Evolutionary conservation across 2,113 vertebrate genomes (phyloP).

Genomic region (Potamarius usumacintae): DNA sequence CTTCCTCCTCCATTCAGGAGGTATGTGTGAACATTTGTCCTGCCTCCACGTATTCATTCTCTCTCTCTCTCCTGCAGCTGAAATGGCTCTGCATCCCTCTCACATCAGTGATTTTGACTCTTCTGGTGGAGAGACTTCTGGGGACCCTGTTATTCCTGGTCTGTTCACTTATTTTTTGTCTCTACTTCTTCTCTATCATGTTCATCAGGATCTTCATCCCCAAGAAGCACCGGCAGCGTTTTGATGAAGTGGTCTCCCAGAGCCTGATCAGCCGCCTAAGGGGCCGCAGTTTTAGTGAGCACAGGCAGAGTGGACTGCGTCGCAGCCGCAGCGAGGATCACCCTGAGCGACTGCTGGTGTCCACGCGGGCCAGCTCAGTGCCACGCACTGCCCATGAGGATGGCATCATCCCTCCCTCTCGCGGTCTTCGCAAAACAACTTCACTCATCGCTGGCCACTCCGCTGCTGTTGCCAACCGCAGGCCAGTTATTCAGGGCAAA

Average conservation of each 20-base stretch:
- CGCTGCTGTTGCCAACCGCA: slow-evolving; percentile 78
- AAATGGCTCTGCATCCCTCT: slow-evolving; percentile 1
- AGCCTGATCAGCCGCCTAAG: slow-evolving; percentile 90
- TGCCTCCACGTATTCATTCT: not conserved
- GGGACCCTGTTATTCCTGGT: not conserved
- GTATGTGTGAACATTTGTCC: slow-evolving; percentile 5
- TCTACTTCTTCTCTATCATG: slow-evolving; percentile 44
- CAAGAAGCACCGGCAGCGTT: slow-evolving; percentile 94
- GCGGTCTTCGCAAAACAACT: slow-evolving; percentile 83
- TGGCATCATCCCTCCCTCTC: slow-evolving; percentile 59
- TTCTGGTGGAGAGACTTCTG: not conserved
- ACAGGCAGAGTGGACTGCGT: slow-evolving; percentile 81
- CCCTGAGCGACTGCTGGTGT: slow-evolving; percentile 89
- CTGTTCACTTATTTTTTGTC: not conserved
- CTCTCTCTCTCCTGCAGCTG: not conserved
- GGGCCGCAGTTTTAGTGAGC: slow-evolving; percentile 80
- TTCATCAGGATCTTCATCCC: slow-evolving; percentile 94
- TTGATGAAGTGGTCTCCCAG: slow-evolving; percentile 95
- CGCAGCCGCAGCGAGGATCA: slow-evolving; percentile 93
- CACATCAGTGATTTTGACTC: not conserved
- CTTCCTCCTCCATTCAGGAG: not conserved
- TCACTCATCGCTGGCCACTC: slow-evolving; percentile 82
- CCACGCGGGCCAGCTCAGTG: slow-evolving; percentile 90
- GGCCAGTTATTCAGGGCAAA: slow-evolving; percentile 67
- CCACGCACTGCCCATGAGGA: slow-evolving; percentile 84